These are phyloP conservation scores for Andrena fulva DNA, from an alignment of 2,888 invertebrate genomes.

Conservation along the genomic window DNA sequence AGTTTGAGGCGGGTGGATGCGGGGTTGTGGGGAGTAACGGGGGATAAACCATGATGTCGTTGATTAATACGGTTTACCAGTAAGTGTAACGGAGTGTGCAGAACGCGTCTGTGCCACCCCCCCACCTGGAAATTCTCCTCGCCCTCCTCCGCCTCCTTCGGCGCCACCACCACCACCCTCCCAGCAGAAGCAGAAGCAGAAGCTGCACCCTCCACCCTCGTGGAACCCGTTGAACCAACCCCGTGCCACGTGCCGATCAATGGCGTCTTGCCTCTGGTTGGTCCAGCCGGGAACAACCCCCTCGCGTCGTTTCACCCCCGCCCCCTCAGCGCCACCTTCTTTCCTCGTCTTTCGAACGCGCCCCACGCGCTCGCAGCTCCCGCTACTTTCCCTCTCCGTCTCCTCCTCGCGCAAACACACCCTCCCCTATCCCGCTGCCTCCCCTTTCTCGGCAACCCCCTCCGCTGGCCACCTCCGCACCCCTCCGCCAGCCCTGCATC, in stretches of 20 bases:
- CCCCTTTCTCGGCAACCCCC: conserved; percentile 38
- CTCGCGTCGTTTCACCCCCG: conserved; percentile 67
- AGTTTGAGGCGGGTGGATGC: conserved; percentile 61
- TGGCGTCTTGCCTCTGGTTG: conserved; percentile 84
- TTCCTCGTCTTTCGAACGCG: neutral
- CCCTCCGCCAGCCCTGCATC: neutral
- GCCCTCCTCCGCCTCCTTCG: conserved; percentile 54
- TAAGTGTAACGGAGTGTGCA: conserved; percentile 85
- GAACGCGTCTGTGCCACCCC: conserved; percentile 75
- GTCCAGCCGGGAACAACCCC: conserved; percentile 81
- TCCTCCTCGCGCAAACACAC: conserved; percentile 33
- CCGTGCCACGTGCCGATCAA: conserved; percentile 85
- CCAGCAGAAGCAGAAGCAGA: conserved; percentile 54
- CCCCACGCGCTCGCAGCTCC: conserved; percentile 70
- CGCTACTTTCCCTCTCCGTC: conserved; percentile 42
- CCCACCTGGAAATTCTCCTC: conserved; percentile 37
- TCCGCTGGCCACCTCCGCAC: neutral
- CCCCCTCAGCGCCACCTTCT: conserved; percentile 20
- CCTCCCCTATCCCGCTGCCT: conserved; percentile 52
- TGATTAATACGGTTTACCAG: conserved; percentile 85
- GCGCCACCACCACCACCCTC: conserved; percentile 40
- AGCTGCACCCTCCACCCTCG: conserved; percentile 66
- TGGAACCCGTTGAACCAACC: conserved; percentile 75
- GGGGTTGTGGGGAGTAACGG: conserved; percentile 67
- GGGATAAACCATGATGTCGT: conserved; percentile 85